Evolutionary conservation across 2,113 vertebrate species (phyloP).

Genomic region (Istiophorus platypterus): DNA sequence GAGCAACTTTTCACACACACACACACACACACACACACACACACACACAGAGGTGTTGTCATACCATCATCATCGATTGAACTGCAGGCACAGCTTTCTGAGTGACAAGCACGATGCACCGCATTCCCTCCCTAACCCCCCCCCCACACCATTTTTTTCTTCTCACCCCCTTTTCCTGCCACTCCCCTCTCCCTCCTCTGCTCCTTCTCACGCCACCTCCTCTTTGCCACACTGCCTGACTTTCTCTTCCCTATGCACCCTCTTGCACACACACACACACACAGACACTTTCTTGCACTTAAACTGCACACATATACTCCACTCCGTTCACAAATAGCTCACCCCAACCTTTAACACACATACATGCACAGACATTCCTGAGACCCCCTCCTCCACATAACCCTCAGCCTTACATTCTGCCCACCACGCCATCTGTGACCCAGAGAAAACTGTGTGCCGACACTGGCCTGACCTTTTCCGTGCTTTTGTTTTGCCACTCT

Average conservation of each 20-base stretch:
- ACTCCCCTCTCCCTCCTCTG: background rate
- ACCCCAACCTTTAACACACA: conserved; percentile 24
- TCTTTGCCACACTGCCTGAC: background rate
- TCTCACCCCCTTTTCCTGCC: background rate
- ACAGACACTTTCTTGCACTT: conserved; percentile 45
- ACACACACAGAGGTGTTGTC: conserved; percentile 72
- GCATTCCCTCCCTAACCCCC: conserved; percentile 35
- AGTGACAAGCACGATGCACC: conserved; percentile 62
- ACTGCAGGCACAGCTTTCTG: conserved; percentile 69
- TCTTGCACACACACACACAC: conserved; percentile 40
- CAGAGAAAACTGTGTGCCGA: conserved; percentile 64
- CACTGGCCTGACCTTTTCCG: conserved; percentile 75
- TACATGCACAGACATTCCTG: conserved; percentile 66
- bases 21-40: too few species aligned
- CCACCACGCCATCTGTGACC: conserved; percentile 79
- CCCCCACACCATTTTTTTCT: background rate
- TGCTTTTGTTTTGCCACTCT: conserved; percentile 66
- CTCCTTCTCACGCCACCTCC: conserved; percentile 31
- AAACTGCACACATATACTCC: conserved; percentile 38
- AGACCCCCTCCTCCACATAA: conserved; percentile 61
- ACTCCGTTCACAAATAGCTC: conserved; percentile 51
- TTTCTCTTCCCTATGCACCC: conserved; percentile 19
- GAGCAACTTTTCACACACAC: conserved; percentile 69
- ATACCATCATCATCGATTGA: conserved; percentile 70
- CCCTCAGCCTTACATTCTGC: conserved; percentile 65